Evolutionary conservation across 2,888 invertebrate species (phyloP).

Genomic region (Conchocele bisecta): DNA sequence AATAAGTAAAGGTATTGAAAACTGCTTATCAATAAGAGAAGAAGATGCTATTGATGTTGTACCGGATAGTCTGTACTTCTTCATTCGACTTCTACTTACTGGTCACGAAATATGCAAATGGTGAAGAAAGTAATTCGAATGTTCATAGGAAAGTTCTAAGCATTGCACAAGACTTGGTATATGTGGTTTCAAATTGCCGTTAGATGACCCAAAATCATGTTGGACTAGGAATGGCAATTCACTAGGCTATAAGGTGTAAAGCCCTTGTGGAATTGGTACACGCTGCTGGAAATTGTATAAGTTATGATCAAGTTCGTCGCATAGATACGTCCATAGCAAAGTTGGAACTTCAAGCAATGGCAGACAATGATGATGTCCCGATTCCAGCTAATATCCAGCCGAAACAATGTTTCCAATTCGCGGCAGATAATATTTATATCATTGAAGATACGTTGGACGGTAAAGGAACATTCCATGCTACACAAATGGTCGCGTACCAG

Average conservation of each 20-base stretch:
- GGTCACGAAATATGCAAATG: too few species aligned
- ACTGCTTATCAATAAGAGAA: background rate
- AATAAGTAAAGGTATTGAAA: background rate
- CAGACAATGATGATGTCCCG: background rate
- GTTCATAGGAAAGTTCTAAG: slow-evolving; percentile 2
- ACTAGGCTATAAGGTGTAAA: slow-evolving; percentile 19
- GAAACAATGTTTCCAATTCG: background rate
- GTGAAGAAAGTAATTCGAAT: background rate
- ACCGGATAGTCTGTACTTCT: background rate
- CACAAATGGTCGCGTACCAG: too few species aligned
- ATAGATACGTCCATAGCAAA: slow-evolving; percentile 21
- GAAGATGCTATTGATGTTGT: background rate
- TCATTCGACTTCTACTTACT: background rate
- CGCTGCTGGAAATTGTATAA: slow-evolving; percentile 22
- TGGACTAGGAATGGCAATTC: slow-evolving; percentile 11
- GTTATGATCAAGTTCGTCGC: slow-evolving; percentile 18
- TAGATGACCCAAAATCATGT: slow-evolving; percentile 19
- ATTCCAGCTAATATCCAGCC: background rate
- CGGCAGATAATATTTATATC: background rate
- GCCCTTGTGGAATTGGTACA: slow-evolving; percentile 21
- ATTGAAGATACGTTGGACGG: background rate
- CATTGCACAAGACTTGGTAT: background rate
- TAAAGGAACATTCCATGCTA: too few species aligned
- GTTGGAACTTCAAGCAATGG: background rate
- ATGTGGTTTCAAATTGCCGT: background rate